These are phyloP conservation scores for Chalcis sispes DNA, from an alignment of 2,888 invertebrate species.

Conservation along the genomic window DNA sequence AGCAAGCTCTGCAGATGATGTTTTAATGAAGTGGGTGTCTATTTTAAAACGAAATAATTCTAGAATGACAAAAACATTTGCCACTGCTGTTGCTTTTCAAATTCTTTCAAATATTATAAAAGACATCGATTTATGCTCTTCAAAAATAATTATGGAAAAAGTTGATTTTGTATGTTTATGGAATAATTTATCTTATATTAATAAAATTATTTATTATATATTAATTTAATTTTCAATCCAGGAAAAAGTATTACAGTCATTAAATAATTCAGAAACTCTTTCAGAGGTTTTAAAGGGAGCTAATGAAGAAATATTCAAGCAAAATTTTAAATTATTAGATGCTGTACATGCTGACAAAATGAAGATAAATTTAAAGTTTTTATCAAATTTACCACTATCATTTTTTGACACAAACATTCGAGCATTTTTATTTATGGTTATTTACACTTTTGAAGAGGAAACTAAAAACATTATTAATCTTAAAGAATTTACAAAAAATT, in stretches of 20 bases:
- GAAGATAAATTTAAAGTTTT: slow-evolving; percentile 58
- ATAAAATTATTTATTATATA: slow-evolving; percentile 11
- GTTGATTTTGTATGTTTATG: slow-evolving; percentile 61
- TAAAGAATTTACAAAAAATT: slow-evolving; percentile 56
- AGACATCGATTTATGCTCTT: slow-evolving; percentile 48
- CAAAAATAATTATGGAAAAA: slow-evolving; percentile 60
- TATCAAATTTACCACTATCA: slow-evolving; percentile 63
- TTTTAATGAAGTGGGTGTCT: slow-evolving; percentile 57
- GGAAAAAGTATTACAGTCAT: slow-evolving; percentile 52
- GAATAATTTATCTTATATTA: slow-evolving; percentile 11
- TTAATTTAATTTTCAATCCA: slow-evolving; percentile 20
- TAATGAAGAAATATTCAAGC: slow-evolving; percentile 58
- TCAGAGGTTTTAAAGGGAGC: slow-evolving; percentile 59
- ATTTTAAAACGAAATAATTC: slow-evolving; percentile 60
- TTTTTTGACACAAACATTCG: slow-evolving; percentile 60
- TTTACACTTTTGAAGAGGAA: slow-evolving; percentile 64
- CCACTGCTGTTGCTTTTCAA: slow-evolving; percentile 60
- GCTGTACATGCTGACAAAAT: slow-evolving; percentile 46
- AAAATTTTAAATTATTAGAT: slow-evolving; percentile 61
- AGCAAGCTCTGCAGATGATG: slow-evolving; percentile 50
- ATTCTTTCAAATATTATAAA: slow-evolving; percentile 59
- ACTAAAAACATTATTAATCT: slow-evolving; percentile 51
- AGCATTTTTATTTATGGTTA: slow-evolving; percentile 63
- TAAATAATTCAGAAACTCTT: slow-evolving; percentile 50
- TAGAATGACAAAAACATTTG: slow-evolving; percentile 63